A percentile compares a stretch with the other conserved stretches of the same genome.
phyloP scores from a whole-genome alignment of 1,140 invertebrate genomes.

The Calycopis cecrops region DNA sequence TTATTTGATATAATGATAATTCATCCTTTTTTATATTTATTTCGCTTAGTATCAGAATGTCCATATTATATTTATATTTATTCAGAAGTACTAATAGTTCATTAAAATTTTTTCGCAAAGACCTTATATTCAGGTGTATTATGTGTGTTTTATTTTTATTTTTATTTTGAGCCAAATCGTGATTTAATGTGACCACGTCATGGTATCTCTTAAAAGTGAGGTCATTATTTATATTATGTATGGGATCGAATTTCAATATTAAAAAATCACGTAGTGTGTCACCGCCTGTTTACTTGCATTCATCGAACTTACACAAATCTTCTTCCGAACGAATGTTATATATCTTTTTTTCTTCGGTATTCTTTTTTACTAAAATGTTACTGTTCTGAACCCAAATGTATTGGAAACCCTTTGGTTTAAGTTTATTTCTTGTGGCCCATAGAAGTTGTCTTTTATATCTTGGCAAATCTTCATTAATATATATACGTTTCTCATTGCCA shows the following conservation, averaged over 20 bases:
- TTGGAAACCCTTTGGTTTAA: constrained; percentile 20
- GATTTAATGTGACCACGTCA: too few species aligned
- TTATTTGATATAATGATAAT: constrained; percentile 1
- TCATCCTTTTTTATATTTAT: constrained; percentile 1
- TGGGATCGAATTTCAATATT: constrained; percentile 28
- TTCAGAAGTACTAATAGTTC: neutral
- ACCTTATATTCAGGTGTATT: constrained; percentile 11
- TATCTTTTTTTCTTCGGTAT: constrained; percentile 19
- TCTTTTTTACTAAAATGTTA: constrained; percentile 8
- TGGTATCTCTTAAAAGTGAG: too few species aligned
- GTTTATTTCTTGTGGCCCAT: constrained; percentile 22
- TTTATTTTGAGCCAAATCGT: neutral
- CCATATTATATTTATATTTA: constrained; percentile 7
- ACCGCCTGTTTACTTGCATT: neutral
- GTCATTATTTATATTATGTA: neutral
- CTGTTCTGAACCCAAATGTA: constrained; percentile 24
- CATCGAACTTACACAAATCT: constrained; percentile 9
- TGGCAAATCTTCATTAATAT: constrained; percentile 32
- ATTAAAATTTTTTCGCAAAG: constrained; percentile 9
- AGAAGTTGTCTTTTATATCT: constrained; percentile 23
- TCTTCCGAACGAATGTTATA: constrained; percentile 23
- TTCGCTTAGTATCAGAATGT: constrained; percentile 20
- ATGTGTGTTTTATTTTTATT: neutral
- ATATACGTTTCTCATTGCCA: constrained; percentile 19
- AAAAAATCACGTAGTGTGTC: constrained; percentile 18